Conservation (phyloP, 2,888 invertebrate genomes). For the Aproaerema taeniolella region DNA sequence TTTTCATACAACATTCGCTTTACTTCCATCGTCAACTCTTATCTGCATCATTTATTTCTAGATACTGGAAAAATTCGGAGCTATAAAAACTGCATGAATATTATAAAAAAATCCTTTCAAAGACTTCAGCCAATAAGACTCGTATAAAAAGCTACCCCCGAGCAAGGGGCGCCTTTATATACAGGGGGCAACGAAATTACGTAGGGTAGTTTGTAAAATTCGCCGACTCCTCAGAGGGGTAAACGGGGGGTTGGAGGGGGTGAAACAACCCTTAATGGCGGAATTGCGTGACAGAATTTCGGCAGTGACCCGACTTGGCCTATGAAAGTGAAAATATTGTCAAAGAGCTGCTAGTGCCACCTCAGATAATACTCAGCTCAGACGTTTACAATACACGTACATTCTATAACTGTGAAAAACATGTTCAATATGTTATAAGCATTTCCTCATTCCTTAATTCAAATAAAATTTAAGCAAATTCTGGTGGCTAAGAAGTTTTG, state of each 20-base stretch:
- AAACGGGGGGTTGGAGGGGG: slow-evolving; percentile 32
- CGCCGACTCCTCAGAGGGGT: slow-evolving; percentile 51
- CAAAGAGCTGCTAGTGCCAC: slow-evolving; percentile 44
- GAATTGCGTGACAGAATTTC: slow-evolving; percentile 76
- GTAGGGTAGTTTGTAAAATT: slow-evolving; percentile 71
- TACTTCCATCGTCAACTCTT: no score
- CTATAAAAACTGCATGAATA: slow-evolving; percentile 43
- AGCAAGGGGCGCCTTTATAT: slow-evolving; percentile 46
- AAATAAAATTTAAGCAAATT: no score
- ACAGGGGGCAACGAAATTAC: slow-evolving; percentile 49
- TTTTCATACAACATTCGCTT: no score
- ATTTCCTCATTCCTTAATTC: no score
- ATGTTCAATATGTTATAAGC: not conserved
- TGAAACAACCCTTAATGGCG: slow-evolving; percentile 71
- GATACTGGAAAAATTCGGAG: no score
- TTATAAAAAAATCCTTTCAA: slow-evolving; percentile 46
- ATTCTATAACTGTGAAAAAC: slow-evolving; percentile 6
- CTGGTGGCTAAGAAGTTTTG: no score
- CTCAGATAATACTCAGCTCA: not conserved
- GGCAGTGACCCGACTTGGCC: slow-evolving; percentile 70
- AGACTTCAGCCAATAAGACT: slow-evolving; percentile 37
- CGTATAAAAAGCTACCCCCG: slow-evolving; percentile 47
- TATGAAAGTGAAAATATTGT: slow-evolving; percentile 73
- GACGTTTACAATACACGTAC: no score
- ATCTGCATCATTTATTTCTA: no score